Conservation (phyloP, 2,797 vertebrate species). For the Diglossa cyanea region DNA sequence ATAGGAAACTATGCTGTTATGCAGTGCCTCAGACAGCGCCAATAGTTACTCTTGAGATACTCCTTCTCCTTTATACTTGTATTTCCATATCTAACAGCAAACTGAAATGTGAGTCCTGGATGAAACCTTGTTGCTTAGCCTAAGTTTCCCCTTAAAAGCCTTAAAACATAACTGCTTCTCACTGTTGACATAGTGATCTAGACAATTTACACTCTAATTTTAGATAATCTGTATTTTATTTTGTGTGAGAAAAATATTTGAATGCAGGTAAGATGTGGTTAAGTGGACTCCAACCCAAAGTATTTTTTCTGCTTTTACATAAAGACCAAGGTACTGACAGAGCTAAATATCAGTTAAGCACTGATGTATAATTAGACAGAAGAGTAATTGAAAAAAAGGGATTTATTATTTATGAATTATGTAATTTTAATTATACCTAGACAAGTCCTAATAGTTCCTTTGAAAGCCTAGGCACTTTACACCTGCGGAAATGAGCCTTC, state of each 20-base stretch:
- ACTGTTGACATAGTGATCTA: not conserved
- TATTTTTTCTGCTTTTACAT: not conserved
- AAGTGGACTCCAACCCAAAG: not conserved
- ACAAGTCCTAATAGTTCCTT: not conserved
- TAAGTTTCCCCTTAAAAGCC: not conserved
- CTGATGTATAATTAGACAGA: not conserved
- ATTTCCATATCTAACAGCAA: not conserved
- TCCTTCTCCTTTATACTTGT: not conserved
- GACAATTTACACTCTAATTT: not conserved
- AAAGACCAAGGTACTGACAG: not conserved
- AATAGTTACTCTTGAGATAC: not conserved
- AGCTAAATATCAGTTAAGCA: not conserved
- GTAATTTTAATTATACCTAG: not conserved
- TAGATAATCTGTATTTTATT: not conserved
- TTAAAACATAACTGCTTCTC: not conserved
- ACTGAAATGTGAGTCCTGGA: not conserved
- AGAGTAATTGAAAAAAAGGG: not conserved
- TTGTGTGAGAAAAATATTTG: not conserved
- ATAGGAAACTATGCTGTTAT: not conserved
- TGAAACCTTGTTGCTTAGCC: not conserved
- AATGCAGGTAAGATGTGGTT: not conserved
- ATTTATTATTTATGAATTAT: conserved; percentile 23
- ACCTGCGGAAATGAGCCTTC: not conserved
- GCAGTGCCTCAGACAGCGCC: not conserved
- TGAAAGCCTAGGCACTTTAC: not conserved